These are phyloP conservation scores for Arrhopalites spinosus DNA, from an alignment of 2,888 invertebrate genomes.

Conservation along the genomic window DNA sequence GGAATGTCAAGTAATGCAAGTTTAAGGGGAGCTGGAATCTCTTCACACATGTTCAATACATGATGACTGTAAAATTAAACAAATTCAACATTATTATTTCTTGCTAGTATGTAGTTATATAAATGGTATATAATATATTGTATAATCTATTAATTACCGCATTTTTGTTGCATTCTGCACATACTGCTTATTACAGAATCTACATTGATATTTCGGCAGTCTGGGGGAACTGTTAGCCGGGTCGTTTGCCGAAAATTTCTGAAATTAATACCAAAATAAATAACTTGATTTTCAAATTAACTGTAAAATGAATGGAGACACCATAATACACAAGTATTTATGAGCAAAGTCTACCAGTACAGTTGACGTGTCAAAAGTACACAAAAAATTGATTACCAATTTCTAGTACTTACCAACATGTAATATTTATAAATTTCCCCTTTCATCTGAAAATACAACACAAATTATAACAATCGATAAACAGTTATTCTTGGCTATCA, in stretches of 20 bases:
- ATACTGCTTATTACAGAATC: conserved; percentile 19
- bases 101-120: neutral
- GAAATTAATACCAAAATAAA: no score
- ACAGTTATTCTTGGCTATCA: neutral
- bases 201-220: conserved; percentile 16
- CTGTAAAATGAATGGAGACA: no score
- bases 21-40: conserved; percentile 25
- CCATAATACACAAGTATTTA: no score
- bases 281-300: no score
- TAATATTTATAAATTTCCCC: conserved; percentile 28
- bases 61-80: neutral
- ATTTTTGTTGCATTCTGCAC: conserved; percentile 32
- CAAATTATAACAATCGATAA: no score
- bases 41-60: conserved; percentile 28
- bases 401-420: no score
- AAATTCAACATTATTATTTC: neutral
- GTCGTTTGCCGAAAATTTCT: conserved; percentile 20
- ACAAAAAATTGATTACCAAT: no score
- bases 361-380: no score
- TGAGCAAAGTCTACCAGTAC: no score
- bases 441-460: no score
- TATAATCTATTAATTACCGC: neutral
- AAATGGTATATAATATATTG: neutral
- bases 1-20: conserved; percentile 24
- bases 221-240: conserved; percentile 5